Conservation (phyloP, 2,113 vertebrate species). For the Heterotilapia buettikoferi region DNA sequence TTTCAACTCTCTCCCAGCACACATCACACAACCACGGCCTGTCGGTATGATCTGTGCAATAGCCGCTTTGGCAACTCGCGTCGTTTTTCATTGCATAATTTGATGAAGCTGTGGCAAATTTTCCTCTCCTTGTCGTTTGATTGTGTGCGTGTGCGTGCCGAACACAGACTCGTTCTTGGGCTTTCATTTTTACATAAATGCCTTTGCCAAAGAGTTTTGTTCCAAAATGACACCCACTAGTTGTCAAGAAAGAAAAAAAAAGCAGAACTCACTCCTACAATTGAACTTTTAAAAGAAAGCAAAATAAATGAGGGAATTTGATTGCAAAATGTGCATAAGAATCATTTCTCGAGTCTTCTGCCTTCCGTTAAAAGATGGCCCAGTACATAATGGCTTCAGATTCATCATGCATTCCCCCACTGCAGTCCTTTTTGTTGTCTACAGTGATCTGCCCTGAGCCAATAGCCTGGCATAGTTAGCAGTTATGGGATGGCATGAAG, state of each 20-base stretch:
- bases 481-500: not conserved
- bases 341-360: not conserved
- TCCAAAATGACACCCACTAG: slow-evolving; percentile 53
- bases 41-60: slow-evolving; percentile 47
- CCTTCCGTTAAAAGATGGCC: not conserved
- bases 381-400: not conserved
- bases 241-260: slow-evolving; percentile 37
- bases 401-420: not conserved
- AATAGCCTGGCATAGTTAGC: not conserved
- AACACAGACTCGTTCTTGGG: slow-evolving; percentile 9
- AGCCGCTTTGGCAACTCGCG: slow-evolving; percentile 43
- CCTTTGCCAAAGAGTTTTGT: slow-evolving; percentile 25
- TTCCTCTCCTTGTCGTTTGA: slow-evolving; percentile 6
- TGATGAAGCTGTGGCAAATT: slow-evolving; percentile 30
- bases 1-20: slow-evolving; percentile 39
- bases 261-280: slow-evolving; percentile 35
- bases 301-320: not conserved
- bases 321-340: not conserved
- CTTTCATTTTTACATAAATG: slow-evolving; percentile 42
- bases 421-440: not conserved
- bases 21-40: slow-evolving; percentile 37
- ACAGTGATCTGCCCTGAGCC: not conserved
- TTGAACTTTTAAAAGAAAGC: slow-evolving; percentile 5
- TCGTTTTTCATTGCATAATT: slow-evolving; percentile 42
- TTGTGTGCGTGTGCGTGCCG: not conserved